phyloP scores from a whole-genome alignment of 2,113 vertebrate species.

The Cathartes aura region DNA sequence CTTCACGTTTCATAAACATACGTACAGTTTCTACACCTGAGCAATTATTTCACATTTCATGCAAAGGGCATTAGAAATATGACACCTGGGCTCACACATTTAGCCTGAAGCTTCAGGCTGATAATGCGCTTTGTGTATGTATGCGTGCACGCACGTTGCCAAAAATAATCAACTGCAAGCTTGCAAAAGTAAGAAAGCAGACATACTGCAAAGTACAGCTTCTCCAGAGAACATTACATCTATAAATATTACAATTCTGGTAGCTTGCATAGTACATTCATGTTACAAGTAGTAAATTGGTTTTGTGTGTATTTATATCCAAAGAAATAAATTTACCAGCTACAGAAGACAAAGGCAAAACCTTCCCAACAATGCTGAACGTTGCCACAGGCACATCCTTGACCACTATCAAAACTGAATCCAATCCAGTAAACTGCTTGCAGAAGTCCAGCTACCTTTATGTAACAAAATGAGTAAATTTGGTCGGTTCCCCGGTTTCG shows the following conservation, averaged over 20 bases:
- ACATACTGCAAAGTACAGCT: not conserved
- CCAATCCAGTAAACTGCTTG: not conserved
- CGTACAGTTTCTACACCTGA: not conserved
- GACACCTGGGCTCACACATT: not conserved
- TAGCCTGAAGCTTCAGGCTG: not conserved
- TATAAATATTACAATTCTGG: not conserved
- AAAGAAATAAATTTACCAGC: not conserved
- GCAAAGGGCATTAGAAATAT: not conserved
- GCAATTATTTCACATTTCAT: not conserved
- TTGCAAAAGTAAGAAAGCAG: not conserved
- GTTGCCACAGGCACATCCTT: not conserved
- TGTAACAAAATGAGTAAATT: not conserved
- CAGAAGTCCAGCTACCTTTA: not conserved
- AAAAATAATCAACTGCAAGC: not conserved
- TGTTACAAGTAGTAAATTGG: not conserved
- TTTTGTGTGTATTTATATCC: not conserved
- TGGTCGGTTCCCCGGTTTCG: not conserved
- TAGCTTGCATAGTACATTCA: not conserved
- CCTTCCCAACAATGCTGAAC: not conserved
- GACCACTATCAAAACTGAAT: not conserved
- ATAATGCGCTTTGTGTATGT: fast-evolving
- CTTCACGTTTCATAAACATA: not conserved
- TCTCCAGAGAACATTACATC: not conserved
- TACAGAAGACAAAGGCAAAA: not conserved
- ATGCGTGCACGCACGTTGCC: fast-evolving